Conservation (phyloP, 1,140 invertebrate genomes). For the Drosophila guanche region DNA sequence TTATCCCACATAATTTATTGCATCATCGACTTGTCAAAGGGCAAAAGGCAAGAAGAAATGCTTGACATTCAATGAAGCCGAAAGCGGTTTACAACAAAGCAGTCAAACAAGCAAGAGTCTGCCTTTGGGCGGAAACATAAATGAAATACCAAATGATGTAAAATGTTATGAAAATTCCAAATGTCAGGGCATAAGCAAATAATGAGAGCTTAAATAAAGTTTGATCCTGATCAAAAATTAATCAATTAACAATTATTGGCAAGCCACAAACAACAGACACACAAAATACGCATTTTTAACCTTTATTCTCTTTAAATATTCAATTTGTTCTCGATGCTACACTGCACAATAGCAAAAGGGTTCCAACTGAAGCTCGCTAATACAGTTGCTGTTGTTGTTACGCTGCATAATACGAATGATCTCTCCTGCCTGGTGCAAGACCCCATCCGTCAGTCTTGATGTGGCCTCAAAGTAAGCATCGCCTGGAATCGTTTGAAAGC, state of each 20-base stretch:
- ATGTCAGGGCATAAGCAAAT: too few relatives aligned
- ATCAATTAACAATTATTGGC: too few relatives aligned
- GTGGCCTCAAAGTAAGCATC: constrained; percentile 88
- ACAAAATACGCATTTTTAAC: too few relatives aligned
- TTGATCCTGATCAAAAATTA: too few relatives aligned
- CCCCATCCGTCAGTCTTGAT: too few relatives aligned
- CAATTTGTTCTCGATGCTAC: not conserved
- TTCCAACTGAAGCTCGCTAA: constrained; percentile 88
- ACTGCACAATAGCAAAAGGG: constrained; percentile 85
- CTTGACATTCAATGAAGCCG: constrained; percentile 25
- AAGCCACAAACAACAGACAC: too few relatives aligned
- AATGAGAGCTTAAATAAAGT: too few relatives aligned
- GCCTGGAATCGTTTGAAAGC: constrained; percentile 84
- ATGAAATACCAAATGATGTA: too few relatives aligned
- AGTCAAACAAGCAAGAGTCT: constrained; percentile 20
- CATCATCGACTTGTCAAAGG: constrained; percentile 41
- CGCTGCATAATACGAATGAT: constrained; percentile 90
- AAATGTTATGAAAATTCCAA: not conserved
- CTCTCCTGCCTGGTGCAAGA: constrained; percentile 82
- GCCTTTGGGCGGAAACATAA: constrained; percentile 4
- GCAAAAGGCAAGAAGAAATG: constrained; percentile 39
- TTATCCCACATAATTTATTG: constrained; percentile 24
- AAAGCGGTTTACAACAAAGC: constrained; percentile 24
- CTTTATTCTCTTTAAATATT: too few relatives aligned
- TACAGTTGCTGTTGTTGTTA: constrained; percentile 89